Percentiles rank a stretch among this genome's conserved stretches.
These are phyloP conservation scores for Scomber colias DNA, from an alignment of 2,113 vertebrate species.

Conservation along the genomic window DNA sequence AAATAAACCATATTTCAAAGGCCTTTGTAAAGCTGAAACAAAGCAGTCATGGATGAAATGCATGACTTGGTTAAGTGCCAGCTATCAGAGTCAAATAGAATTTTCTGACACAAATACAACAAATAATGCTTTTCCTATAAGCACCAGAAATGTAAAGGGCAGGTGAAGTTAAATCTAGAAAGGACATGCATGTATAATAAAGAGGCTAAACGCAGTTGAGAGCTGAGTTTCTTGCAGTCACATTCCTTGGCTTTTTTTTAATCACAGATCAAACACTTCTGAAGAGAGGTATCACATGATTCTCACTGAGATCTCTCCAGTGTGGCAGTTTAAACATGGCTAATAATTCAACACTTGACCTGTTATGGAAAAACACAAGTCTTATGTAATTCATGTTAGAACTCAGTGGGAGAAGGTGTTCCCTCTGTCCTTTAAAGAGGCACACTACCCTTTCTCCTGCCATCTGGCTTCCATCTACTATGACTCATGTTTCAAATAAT, in stretches of 20 bases:
- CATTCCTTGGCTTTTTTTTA: background rate
- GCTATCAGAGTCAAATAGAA: too few species aligned
- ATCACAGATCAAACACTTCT: constrained; percentile 28
- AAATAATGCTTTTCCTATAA: too few species aligned
- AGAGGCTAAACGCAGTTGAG: background rate
- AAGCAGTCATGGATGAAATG: too few species aligned
- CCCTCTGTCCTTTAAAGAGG: constrained; percentile 27
- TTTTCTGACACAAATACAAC: too few species aligned
- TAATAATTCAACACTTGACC: constrained; percentile 49
- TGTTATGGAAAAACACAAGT: constrained; percentile 16
- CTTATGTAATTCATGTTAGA: constrained; percentile 41
- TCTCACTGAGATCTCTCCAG: background rate
- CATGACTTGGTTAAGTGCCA: too few species aligned
- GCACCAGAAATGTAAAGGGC: too few species aligned
- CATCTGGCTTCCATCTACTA: constrained; percentile 55
- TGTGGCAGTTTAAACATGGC: constrained; percentile 21
- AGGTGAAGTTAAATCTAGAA: too few species aligned
- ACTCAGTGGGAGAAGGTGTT: constrained; percentile 50
- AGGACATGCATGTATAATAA: too few species aligned
- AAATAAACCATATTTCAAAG: too few species aligned
- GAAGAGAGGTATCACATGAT: constrained; percentile 24
- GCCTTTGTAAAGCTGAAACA: too few species aligned
- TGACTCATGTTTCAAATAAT: constrained; percentile 51
- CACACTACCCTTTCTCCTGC: constrained; percentile 3
- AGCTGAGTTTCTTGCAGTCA: background rate